A percentile compares a stretch with the other conserved stretches of the same genome.
phyloP scores from a whole-genome alignment of 2,888 invertebrate species.

The Mechanitis messenoides region DNA sequence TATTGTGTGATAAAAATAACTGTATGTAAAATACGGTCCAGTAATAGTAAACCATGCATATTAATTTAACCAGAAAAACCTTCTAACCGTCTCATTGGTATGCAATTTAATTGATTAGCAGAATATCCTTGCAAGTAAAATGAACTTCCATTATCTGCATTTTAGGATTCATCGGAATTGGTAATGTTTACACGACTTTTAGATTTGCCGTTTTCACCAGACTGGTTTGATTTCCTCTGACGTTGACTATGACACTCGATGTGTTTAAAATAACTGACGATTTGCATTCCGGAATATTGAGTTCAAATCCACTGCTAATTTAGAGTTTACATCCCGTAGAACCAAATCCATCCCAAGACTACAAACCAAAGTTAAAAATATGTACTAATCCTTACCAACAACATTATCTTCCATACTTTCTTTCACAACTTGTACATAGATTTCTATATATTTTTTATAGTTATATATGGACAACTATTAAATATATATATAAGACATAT shows the following conservation, averaged over 20 bases:
- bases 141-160: constrained; percentile 24
- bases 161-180: constrained; percentile 49
- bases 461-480: neutral
- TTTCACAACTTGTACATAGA: neutral
- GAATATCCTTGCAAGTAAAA: constrained; percentile 22
- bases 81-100: constrained; percentile 24
- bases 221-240: constrained; percentile 4
- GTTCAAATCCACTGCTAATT: no score
- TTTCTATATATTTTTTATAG: neutral
- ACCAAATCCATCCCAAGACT: no score
- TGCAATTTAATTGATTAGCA: constrained; percentile 24
- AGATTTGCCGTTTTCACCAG: constrained; percentile 38
- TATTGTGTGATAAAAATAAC: neutral
- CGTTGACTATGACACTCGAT: constrained; percentile 1
- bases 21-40: constrained; percentile 14
- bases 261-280: constrained; percentile 7
- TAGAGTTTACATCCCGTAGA: no score
- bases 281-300: neutral
- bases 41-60: constrained; percentile 22
- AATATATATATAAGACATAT: neutral
- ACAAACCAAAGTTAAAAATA: no score
- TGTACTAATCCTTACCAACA: no score
- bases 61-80: constrained; percentile 26
- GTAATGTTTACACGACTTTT: constrained; percentile 47
- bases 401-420: no score